These are phyloP conservation scores for Nasonia vitripennis DNA, from an alignment of 1,140 invertebrate species.

Conservation along the genomic window DNA sequence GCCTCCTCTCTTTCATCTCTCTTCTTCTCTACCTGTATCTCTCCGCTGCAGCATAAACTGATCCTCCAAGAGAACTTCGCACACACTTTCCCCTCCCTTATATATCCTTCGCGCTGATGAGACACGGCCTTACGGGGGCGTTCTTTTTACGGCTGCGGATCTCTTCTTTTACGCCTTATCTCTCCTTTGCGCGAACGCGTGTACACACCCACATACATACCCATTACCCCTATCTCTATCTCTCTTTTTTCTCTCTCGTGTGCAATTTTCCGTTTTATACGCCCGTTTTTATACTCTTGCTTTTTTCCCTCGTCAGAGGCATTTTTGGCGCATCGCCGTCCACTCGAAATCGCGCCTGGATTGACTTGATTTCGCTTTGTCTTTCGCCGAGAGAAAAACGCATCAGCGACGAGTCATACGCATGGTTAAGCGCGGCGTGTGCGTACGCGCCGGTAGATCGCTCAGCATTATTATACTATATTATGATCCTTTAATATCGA, in stretches of 20 bases:
- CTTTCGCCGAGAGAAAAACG: neutral
- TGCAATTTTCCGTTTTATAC: conserved; percentile 3
- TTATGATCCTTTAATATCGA: conserved; percentile 8
- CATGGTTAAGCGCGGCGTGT: conserved; percentile 69
- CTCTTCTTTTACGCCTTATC: neutral
- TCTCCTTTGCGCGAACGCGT: neutral
- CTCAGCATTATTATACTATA: conserved; percentile 41
- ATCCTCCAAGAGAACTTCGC: neutral
- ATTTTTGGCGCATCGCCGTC: conserved; percentile 13
- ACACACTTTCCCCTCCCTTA: neutral
- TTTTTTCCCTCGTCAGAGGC: conserved; percentile 14
- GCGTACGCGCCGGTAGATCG: conserved; percentile 61
- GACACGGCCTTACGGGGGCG: neutral
- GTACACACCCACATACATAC: neutral
- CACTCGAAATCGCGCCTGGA: neutral
- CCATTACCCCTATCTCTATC: neutral
- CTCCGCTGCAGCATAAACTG: neutral
- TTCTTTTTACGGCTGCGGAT: neutral
- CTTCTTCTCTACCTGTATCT: neutral
- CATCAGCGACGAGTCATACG: conserved; percentile 50
- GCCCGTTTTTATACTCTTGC: neutral
- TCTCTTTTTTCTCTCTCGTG: neutral
- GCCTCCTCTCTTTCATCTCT: neutral
- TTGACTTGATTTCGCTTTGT: neutral
- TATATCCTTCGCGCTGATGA: neutral